A percentile compares a stretch with the other conserved stretches of the same genome.
phyloP scores from a whole-genome alignment of 2,797 vertebrate species.

The Vireo griseus region DNA sequence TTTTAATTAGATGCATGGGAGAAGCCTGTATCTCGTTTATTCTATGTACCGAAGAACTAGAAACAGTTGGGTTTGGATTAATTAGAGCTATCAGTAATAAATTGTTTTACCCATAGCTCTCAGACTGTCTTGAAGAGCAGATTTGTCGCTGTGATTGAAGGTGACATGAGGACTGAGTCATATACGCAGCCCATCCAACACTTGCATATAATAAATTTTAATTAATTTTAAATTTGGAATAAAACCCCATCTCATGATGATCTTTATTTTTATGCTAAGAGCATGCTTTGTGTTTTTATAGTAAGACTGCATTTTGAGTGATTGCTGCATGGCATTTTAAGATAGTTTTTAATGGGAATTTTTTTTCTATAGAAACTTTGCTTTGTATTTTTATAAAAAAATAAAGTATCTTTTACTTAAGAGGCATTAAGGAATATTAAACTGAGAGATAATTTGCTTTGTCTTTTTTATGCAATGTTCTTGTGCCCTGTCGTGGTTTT shows the following conservation, averaged over 20 bases:
- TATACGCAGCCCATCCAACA: neutral
- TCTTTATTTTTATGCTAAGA: constrained; percentile 9
- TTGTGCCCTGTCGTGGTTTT: neutral
- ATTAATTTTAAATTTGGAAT: constrained; percentile 18
- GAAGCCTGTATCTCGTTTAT: neutral
- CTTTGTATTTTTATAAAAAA: neutral
- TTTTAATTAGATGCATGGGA: neutral
- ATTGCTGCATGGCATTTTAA: neutral
- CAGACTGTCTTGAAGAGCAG: neutral
- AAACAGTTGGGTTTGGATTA: neutral
- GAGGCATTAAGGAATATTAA: neutral
- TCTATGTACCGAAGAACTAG: neutral
- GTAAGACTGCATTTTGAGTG: neutral
- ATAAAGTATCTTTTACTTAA: neutral
- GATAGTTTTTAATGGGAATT: neutral
- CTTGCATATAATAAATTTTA: constrained; percentile 19
- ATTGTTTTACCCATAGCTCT: neutral
- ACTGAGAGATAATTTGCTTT: neutral
- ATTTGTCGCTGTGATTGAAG: neutral
- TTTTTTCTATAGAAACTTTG: neutral
- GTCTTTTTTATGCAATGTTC: neutral
- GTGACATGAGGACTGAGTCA: constrained; percentile 43
- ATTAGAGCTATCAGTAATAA: constrained; percentile 3
- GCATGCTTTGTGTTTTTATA: neutral
- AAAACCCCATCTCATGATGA: neutral